Evolutionary conservation across 2,113 vertebrate species (phyloP).

Genomic region (Gymnarchus niloticus): DNA sequence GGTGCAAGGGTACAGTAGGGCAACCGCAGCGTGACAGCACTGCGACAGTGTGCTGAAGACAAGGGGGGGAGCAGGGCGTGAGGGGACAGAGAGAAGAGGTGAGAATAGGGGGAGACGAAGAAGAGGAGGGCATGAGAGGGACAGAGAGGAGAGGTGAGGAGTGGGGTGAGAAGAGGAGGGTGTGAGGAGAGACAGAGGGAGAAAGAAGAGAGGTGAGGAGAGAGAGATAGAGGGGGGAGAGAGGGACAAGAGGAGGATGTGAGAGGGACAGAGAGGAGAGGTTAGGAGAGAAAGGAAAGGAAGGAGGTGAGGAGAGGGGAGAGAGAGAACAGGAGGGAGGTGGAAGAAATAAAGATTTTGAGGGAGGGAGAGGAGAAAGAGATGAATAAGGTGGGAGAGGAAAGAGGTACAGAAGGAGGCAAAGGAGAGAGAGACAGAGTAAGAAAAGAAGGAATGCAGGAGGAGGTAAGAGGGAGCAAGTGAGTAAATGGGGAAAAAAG

Average conservation of each 20-base stretch:
- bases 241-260: neutral
- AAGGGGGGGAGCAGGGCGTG: no score
- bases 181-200: no score
- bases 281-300: no score
- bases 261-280: no score
- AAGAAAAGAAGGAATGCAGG: no score
- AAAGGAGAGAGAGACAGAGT: neutral
- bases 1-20: conserved; percentile 78
- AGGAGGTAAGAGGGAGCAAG: no score
- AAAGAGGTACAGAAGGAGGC: neutral
- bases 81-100: neutral
- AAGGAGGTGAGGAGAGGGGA: no score
- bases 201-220: neutral
- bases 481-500: no score
- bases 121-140: neutral
- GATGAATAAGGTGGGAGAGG: neutral
- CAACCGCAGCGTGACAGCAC: conserved; percentile 84
- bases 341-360: neutral
- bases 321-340: neutral
- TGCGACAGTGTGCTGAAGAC: conserved; percentile 75
- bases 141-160: neutral
- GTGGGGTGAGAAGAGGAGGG: no score
- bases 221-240: neutral
- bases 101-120: neutral
- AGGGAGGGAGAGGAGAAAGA: neutral